A percentile compares a stretch with the other conserved stretches of the same genome.
Evolutionary conservation across 2,113 vertebrate species (phyloP).

Genomic region (Haliaeetus leucogaster): DNA sequence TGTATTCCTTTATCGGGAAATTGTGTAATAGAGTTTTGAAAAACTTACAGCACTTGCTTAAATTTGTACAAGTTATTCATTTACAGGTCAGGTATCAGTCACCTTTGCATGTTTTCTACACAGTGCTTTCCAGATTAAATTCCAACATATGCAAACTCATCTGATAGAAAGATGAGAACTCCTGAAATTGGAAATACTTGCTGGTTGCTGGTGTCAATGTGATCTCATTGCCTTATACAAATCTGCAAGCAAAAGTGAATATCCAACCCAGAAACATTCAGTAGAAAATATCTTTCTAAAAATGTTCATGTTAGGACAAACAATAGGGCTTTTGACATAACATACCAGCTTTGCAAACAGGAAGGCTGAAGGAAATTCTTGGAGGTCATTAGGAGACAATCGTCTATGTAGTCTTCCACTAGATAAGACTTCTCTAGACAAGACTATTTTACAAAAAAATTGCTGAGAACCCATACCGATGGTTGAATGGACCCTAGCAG

Average conservation of each 20-base stretch:
- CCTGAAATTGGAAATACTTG: not conserved
- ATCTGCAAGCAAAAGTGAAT: not conserved
- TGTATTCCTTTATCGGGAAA: not conserved
- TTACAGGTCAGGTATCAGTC: not conserved
- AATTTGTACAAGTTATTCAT: not conserved
- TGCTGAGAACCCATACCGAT: not conserved
- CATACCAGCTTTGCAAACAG: not conserved
- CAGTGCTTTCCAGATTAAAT: not conserved
- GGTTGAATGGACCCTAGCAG: not conserved
- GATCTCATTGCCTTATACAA: not conserved
- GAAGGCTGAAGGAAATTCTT: not conserved
- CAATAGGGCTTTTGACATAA: not conserved
- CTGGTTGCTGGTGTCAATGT: not conserved
- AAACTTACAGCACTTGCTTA: conserved; percentile 3
- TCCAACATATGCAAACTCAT: not conserved
- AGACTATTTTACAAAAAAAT: not conserved
- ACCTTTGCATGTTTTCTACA: not conserved
- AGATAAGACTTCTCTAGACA: not conserved
- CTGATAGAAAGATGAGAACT: not conserved
- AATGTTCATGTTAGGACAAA: not conserved
- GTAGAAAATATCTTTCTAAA: not conserved
- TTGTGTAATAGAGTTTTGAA: not conserved
- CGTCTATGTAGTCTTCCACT: not conserved
- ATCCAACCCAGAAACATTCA: not conserved
- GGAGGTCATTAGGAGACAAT: not conserved